Percentiles rank a stretch among this genome's conserved stretches.
phyloP scores from a whole-genome alignment of 2,888 invertebrate genomes.

The Sussaba pulchella region DNA sequence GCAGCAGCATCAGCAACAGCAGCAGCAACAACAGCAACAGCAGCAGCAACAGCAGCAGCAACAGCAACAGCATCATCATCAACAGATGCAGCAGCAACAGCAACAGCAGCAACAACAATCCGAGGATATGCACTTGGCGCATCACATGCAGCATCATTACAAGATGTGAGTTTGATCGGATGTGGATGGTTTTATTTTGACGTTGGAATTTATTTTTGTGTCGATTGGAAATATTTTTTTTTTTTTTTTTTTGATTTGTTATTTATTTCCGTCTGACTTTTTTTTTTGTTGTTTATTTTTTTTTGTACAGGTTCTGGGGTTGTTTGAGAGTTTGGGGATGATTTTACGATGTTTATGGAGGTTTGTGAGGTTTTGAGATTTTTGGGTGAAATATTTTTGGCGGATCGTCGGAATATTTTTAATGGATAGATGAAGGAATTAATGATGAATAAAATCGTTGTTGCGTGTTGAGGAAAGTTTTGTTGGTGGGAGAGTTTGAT shows the following conservation, averaged over 20 bases:
- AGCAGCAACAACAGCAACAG: slow-evolving; percentile 68
- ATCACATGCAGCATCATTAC: slow-evolving; percentile 83
- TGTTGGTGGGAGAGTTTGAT: too few species aligned
- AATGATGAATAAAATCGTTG: too few species aligned
- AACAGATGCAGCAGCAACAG: slow-evolving; percentile 64
- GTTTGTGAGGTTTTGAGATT: too few species aligned
- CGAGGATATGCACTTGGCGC: slow-evolving; percentile 80
- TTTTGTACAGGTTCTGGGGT: too few species aligned
- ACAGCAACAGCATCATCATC: slow-evolving; percentile 70
- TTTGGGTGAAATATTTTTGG: too few species aligned
- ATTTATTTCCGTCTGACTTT: not conserved
- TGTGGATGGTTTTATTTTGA: slow-evolving; percentile 11
- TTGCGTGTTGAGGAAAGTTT: too few species aligned
- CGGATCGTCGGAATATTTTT: too few species aligned
- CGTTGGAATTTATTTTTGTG: not conserved
- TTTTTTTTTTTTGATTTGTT: not conserved
- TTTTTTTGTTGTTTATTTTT: too few species aligned
- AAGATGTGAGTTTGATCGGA: slow-evolving; percentile 81
- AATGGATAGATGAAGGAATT: too few species aligned
- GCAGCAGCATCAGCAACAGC: slow-evolving; percentile 72
- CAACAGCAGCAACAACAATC: slow-evolving; percentile 78
- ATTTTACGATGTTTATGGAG: too few species aligned
- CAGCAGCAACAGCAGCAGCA: slow-evolving; percentile 67
- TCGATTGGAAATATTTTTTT: not conserved
- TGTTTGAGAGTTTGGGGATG: too few species aligned